Percentiles rank a stretch among this genome's conserved stretches.
Evolutionary conservation across 2,888 invertebrate species (phyloP).

Genomic region (Hypercompe scribonia): DNA sequence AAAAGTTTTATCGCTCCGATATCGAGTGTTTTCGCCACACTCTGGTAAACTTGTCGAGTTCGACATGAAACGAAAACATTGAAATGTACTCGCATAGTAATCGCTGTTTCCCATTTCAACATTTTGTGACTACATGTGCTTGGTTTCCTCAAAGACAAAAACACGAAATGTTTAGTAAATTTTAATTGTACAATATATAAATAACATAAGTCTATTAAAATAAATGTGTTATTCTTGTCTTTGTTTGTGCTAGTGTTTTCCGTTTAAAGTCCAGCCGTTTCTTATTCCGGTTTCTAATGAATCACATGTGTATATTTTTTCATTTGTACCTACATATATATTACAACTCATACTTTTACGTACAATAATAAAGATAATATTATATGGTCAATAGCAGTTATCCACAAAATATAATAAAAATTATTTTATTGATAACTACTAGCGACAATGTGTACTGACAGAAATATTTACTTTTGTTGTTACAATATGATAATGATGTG

Average conservation of each 20-base stretch:
- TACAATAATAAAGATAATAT: not conserved
- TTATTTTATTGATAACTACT: too few relatives aligned
- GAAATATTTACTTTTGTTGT: too few relatives aligned
- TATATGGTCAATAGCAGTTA: too few relatives aligned
- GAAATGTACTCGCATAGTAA: slow-evolving; percentile 25
- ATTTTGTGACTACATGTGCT: not conserved
- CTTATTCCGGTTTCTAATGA: not conserved
- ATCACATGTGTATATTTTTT: not conserved
- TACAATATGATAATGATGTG: too few relatives aligned
- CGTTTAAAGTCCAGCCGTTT: not conserved
- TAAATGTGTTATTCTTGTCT: not conserved
- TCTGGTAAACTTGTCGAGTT: slow-evolving; percentile 54
- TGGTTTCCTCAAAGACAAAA: not conserved
- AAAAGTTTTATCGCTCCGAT: slow-evolving; percentile 69
- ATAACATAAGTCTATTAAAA: not conserved
- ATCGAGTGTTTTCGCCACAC: slow-evolving; percentile 66
- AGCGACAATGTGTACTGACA: too few relatives aligned
- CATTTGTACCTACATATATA: not conserved
- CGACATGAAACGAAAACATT: slow-evolving; percentile 58
- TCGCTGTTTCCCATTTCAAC: not conserved
- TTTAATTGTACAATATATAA: not conserved
- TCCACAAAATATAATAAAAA: too few relatives aligned
- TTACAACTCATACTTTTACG: not conserved
- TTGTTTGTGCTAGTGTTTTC: not conserved
- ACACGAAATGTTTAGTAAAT: not conserved